Evolutionary conservation across 2,113 vertebrate species (phyloP).

Genomic region (Bombycilla garrulus): DNA sequence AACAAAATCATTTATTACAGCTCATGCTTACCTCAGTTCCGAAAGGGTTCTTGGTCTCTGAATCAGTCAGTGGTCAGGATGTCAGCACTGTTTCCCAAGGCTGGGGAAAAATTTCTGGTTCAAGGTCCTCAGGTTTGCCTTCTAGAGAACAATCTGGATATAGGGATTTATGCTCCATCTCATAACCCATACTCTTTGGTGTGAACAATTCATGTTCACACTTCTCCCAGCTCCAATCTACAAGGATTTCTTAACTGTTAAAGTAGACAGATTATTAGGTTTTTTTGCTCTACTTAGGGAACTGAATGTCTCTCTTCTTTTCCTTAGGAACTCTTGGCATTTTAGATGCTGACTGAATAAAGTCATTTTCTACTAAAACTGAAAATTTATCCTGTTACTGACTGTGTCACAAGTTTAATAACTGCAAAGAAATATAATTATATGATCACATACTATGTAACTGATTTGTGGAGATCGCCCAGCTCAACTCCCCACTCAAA

Average conservation of each 20-base stretch:
- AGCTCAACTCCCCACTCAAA: not conserved
- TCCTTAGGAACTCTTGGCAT: not conserved
- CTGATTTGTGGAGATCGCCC: not conserved
- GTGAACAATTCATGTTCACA: not conserved
- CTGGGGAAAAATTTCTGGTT: not conserved
- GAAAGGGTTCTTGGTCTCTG: not conserved
- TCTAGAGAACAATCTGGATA: not conserved
- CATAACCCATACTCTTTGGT: not conserved
- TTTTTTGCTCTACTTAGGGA: not conserved
- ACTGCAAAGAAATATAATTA: not conserved
- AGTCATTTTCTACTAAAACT: not conserved
- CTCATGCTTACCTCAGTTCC: not conserved
- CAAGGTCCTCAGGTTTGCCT: not conserved
- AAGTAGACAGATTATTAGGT: not conserved
- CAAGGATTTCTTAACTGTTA: not conserved
- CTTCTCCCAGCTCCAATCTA: not conserved
- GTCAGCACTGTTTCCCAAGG: not conserved
- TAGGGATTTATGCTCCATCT: not conserved
- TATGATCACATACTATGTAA: not conserved
- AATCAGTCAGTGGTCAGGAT: not conserved
- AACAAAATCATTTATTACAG: not conserved
- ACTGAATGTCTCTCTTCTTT: not conserved
- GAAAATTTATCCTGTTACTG: not conserved
- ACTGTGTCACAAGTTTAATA: not conserved
- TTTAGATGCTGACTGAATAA: not conserved